Evolutionary conservation across 2,113 vertebrate genomes (phyloP), one percentile per base, ranked within the genome.

Genomic region (Lasiurus cinereus): DNA sequence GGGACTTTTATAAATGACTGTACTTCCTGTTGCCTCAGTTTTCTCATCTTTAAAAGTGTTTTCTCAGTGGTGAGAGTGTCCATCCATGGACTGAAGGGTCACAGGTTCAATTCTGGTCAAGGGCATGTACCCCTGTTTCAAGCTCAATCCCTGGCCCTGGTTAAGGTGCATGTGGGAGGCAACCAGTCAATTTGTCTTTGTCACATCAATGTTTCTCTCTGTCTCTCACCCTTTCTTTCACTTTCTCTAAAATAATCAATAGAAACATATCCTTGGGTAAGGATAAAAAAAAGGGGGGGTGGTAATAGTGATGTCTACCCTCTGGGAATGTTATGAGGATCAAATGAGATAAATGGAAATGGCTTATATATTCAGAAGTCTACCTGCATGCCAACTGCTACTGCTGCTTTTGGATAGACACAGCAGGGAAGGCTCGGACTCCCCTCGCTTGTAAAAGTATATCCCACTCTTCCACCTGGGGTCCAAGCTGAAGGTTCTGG

Each of bases 11-110:
- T 36, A n/a, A 50, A 50, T 83, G 13, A 2, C 22, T 73, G 72
- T 64, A 36, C 11, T 18, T 48, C 19, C 21, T 39, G 15, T 12
- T 80, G 21, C 54, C 72, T 92, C n/a, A 2, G 33, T 84, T 83
- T 79, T 83, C 92, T 92, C 73, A 73, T 86, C 72, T 92, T 88
- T 33, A 46, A 92, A 77, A 76, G 33, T 22, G 24, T 62, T 62
- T 27, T 62, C 59, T 62, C 10, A 62, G 22, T 24, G 56, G 22
- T 62, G 22, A 62, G 56, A 62, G 9, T 62, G 24, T 62, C 59
- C 24, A 62, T 24, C 24, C 24, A 62, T 27, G 59, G 10, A 62
- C 59, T 62, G 22, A 59, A 59, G 56, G 22, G 22, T 59, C 56
- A 59, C 9, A 56, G 6, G 56, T 59, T 59, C 8, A 59, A 59